Conservation (phyloP, 2,888 invertebrate genomes). For the Reticulitermes lucifugus region DNA sequence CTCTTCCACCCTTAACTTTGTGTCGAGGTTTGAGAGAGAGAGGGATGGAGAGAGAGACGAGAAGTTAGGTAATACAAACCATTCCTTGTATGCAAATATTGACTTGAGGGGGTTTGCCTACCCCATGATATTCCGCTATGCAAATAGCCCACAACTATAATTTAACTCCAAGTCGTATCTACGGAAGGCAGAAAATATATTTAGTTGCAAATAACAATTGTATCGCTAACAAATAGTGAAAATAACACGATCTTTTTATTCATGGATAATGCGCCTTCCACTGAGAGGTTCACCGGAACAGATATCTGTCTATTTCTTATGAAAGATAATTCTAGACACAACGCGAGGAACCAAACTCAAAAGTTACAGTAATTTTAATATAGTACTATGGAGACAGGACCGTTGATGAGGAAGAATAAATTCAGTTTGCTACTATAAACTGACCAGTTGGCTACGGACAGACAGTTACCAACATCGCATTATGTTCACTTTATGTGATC, state of each 20-base stretch:
- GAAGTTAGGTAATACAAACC: slow-evolving; percentile 23
- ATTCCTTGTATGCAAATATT: slow-evolving; percentile 35
- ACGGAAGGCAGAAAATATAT: neutral
- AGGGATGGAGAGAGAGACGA: neutral
- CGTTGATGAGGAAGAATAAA: too few relatives aligned
- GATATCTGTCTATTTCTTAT: too few relatives aligned
- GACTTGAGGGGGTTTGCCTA: slow-evolving; percentile 35
- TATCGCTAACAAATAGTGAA: neutral
- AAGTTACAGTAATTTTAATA: too few relatives aligned
- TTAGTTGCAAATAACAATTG: neutral
- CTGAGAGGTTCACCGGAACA: too few relatives aligned
- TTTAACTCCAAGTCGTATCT: neutral
- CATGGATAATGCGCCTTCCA: too few relatives aligned
- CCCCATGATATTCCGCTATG: slow-evolving; percentile 22
- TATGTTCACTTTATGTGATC: too few relatives aligned
- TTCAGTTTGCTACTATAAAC: too few relatives aligned
- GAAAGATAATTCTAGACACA: too few relatives aligned
- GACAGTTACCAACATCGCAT: too few relatives aligned
- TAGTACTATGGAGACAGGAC: too few relatives aligned
- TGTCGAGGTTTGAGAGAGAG: neutral
- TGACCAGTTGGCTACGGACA: too few relatives aligned
- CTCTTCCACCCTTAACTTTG: slow-evolving; percentile 14
- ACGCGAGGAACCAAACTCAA: too few relatives aligned
- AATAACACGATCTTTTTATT: neutral
- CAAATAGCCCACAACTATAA: slow-evolving; percentile 21